Base-by-base conservation (phyloP, 2,797 vertebrate species). In the Otolemur crassicaudatus region DNA sequence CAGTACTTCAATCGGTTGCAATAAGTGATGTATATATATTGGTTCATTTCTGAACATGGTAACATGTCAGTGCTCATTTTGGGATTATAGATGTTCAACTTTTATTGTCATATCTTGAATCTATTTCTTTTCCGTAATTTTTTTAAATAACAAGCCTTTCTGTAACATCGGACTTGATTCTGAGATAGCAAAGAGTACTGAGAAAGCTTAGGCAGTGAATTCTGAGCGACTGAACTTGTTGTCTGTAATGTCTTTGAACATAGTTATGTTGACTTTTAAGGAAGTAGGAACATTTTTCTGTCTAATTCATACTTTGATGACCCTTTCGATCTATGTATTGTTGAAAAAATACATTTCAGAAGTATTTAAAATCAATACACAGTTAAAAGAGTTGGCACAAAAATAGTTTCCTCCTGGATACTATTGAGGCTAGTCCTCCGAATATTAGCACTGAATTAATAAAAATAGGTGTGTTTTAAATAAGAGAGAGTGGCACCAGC, bases 271-370 rank as follows among this genome's bases (percentile, higher is more conserved):
- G 56, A 76, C 89, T 94, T 94, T 84, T 91, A 89, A 95, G 73
- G 23, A 91, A 83, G 56, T 6, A 46, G 22, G 43, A 70, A 60
- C 65, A 23, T 34, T 69, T 92, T 84, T 73, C 40, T 14, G 34
- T 93, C 34, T 89, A 76, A 60, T 94, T 69, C 40, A 73, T 80
- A 92, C 90, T 90, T 94, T 84, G 8, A 58, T 79, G 91, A 90
- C 67, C 37, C 63, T 79, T 94, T 80, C 29, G 46, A 3, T 53
- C 69, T 87, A 40, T 31, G 29, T 72, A 31, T 40, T 90, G 10
- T 37, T 89, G 65, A n/a, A 96, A 94, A 96, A 69, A 76, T 70
- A 85, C 72, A 86, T 94, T 90, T 85, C 56, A 85, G 76, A 94
- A 65, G 34, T 72, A 81, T 87, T 90, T 91, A 84, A 85, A 95